Evolutionary conservation across 2,888 invertebrate genomes (phyloP).

Genomic region (Morpho deidamia): DNA sequence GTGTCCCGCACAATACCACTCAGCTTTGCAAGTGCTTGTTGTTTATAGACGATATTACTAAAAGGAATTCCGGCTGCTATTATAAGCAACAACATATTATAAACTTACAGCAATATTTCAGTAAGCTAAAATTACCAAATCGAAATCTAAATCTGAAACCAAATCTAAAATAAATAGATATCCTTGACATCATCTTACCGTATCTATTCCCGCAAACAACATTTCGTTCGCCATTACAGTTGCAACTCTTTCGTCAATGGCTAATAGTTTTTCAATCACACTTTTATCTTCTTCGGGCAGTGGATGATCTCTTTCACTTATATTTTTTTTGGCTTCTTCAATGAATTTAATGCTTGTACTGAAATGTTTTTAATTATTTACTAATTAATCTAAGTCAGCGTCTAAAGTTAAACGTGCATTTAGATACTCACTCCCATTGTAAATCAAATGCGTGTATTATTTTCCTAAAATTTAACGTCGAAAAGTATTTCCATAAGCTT

Average conservation of each 20-base stretch:
- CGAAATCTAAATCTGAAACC: too few relatives aligned
- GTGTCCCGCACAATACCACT: too few relatives aligned
- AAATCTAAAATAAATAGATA: too few relatives aligned
- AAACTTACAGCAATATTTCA: too few relatives aligned
- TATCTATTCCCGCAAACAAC: slow-evolving; percentile 84
- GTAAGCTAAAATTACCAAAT: too few relatives aligned
- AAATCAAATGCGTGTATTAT: slow-evolving; percentile 47
- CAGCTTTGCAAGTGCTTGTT: too few relatives aligned
- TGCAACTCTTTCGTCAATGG: slow-evolving; percentile 80
- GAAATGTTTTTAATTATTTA: slow-evolving; percentile 24
- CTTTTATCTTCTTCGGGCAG: slow-evolving; percentile 75
- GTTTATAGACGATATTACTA: too few relatives aligned
- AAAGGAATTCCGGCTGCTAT: too few relatives aligned
- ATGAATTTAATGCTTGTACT: slow-evolving; percentile 55
- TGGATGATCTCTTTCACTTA: slow-evolving; percentile 42
- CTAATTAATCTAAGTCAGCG: background rate
- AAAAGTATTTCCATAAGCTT: slow-evolving; percentile 45
- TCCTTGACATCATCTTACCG: slow-evolving; percentile 57
- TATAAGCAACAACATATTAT: too few relatives aligned
- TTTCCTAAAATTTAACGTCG: slow-evolving; percentile 51
- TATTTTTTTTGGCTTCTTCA: slow-evolving; percentile 43
- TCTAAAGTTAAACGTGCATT: background rate
- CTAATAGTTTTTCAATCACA: slow-evolving; percentile 81
- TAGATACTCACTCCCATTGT: slow-evolving; percentile 60
- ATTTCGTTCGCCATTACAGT: slow-evolving; percentile 83